Evolutionary conservation across 2,888 invertebrate genomes (phyloP).

Genomic region (Melanostoma mellinum): DNA sequence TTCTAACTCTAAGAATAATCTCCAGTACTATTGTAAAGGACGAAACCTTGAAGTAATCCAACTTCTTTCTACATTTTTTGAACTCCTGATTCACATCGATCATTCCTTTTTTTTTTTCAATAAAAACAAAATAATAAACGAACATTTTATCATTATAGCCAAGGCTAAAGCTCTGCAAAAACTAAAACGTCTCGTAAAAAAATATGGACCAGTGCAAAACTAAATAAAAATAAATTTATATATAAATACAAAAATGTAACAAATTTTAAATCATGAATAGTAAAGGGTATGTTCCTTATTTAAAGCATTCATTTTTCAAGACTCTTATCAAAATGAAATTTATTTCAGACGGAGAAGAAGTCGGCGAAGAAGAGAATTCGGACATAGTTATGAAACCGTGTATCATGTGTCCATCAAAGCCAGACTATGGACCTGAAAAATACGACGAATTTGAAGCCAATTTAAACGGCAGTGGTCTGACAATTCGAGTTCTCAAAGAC

Average conservation of each 20-base stretch:
- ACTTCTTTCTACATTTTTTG: no score
- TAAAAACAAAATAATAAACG: not conserved
- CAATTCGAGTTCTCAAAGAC: slow-evolving; percentile 80
- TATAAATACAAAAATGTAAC: slow-evolving; percentile 56
- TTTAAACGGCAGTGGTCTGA: slow-evolving; percentile 80
- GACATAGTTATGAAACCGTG: slow-evolving; percentile 74
- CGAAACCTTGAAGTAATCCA: no score
- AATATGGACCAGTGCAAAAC: slow-evolving; percentile 76
- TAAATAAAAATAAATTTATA: slow-evolving; percentile 50
- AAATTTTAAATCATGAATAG: slow-evolving; percentile 47
- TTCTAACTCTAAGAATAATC: no score
- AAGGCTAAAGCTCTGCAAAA: slow-evolving; percentile 79
- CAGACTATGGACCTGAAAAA: slow-evolving; percentile 78
- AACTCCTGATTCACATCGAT: not conserved
- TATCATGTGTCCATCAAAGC: slow-evolving; percentile 75
- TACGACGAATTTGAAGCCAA: slow-evolving; percentile 81
- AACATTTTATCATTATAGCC: slow-evolving; percentile 75
- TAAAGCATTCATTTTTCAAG: not conserved
- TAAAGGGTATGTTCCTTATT: slow-evolving; percentile 75
- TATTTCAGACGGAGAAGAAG: slow-evolving; percentile 37
- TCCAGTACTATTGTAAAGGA: no score
- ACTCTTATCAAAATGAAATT: slow-evolving; percentile 3
- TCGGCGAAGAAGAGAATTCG: slow-evolving; percentile 66
- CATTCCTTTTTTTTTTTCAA: not conserved
- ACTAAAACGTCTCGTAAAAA: slow-evolving; percentile 78